phyloP scores from a whole-genome alignment of 2,797 vertebrate genomes.

The Cuculus canorus region DNA sequence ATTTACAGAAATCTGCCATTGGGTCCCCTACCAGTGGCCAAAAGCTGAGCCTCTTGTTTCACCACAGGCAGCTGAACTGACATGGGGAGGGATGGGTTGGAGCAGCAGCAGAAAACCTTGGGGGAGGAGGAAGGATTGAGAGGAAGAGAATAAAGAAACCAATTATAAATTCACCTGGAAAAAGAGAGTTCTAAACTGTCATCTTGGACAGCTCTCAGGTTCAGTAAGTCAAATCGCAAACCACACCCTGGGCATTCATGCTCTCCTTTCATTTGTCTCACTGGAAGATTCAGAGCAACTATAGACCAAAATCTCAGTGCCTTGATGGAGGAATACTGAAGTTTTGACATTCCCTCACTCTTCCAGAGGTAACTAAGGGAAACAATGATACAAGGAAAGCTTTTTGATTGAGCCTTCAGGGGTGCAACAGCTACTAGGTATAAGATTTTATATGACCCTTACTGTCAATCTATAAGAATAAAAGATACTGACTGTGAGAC shows the following conservation, averaged over 20 bases:
- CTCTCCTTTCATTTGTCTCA: neutral
- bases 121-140: neutral
- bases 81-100: neutral
- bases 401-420: neutral
- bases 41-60: rapidly evolving
- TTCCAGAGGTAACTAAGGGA: neutral
- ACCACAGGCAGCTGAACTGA: neutral
- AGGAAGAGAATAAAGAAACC: neutral
- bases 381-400: neutral
- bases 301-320: neutral
- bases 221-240: neutral
- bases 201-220: neutral
- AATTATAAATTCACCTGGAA: neutral
- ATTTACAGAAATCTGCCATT: neutral
- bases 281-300: neutral
- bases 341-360: neutral
- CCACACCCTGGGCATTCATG: rapidly evolving
- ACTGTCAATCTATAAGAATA: neutral
- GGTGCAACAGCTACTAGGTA: neutral
- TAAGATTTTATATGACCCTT: neutral
- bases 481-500: neutral
- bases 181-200: neutral
- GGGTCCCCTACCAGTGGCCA: neutral
- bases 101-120: neutral
- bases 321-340: neutral